Conservation (phyloP, 2,113 vertebrate genomes). For the Dromiciops gliroides region DNA sequence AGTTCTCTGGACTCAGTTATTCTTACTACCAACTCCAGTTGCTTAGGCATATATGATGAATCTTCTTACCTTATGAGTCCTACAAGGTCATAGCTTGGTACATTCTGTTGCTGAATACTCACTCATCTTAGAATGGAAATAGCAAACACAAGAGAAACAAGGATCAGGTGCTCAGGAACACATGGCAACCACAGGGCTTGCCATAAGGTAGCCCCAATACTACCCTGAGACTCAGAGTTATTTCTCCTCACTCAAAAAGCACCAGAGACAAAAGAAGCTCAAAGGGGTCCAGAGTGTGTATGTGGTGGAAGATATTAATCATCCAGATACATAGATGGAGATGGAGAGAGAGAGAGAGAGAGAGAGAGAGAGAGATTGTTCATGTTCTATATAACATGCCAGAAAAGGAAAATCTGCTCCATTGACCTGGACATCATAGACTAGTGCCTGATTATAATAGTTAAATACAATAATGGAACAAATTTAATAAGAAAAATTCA, state of each 20-base stretch:
- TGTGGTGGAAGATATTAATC: background rate
- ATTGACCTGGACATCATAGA: background rate
- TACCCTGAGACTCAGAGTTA: background rate
- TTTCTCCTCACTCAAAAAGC: background rate
- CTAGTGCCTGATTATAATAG: background rate
- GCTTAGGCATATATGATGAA: background rate
- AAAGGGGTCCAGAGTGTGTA: background rate
- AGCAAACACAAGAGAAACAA: background rate
- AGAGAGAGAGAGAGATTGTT: too few species aligned
- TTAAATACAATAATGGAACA: background rate
- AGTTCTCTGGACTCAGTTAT: background rate
- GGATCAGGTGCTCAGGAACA: background rate
- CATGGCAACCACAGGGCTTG: too few species aligned
- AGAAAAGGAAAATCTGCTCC: background rate
- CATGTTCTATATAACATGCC: background rate
- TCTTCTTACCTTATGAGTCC: background rate
- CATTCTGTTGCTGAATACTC: background rate
- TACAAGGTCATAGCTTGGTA: too few species aligned
- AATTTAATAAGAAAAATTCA: background rate
- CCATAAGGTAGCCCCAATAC: too few species aligned
- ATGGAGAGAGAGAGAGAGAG: too few species aligned
- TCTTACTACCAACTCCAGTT: background rate
- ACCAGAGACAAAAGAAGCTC: background rate
- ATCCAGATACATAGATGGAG: too few species aligned
- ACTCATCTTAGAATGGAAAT: background rate